These are phyloP conservation scores for Phalanger gymnotis DNA, from an alignment of 2,797 vertebrate species.

Conservation along the genomic window DNA sequence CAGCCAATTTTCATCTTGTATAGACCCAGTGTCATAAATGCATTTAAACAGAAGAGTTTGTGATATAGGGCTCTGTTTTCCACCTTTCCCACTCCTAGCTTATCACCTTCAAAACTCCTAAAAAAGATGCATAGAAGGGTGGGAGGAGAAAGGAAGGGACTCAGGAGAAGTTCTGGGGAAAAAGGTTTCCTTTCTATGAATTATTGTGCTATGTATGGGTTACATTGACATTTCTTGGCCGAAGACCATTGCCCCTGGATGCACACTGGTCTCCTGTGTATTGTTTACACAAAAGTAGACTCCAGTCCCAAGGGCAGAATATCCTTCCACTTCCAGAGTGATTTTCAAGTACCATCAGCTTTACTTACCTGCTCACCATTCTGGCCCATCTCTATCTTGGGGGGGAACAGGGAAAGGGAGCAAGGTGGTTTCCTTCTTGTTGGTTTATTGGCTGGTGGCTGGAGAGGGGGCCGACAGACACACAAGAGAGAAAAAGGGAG, in stretches of 20 bases:
- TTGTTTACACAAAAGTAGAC: not conserved
- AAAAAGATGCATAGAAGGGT: not conserved
- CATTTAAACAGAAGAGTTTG: not conserved
- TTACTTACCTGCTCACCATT: conserved; percentile 87
- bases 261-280: not conserved
- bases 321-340: not conserved
- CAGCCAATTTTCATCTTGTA: not conserved
- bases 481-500: conserved; percentile 65
- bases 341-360: fast-evolving
- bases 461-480: conserved; percentile 66
- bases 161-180: not conserved
- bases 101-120: not conserved
- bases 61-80: not conserved
- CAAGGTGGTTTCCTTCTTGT: conserved; percentile 87
- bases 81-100: not conserved
- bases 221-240: not conserved
- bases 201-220: not conserved
- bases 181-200: not conserved
- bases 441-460: conserved; percentile 85
- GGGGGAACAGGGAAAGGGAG: conserved; percentile 84
- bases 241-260: not conserved
- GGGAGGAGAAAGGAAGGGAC: not conserved
- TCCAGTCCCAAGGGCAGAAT: not conserved
- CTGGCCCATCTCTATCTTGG: conserved; percentile 83
- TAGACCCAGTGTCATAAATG: not conserved